Evolutionary conservation across 2,797 vertebrate species (phyloP).

Genomic region (Rhabdophis nuchalis): DNA sequence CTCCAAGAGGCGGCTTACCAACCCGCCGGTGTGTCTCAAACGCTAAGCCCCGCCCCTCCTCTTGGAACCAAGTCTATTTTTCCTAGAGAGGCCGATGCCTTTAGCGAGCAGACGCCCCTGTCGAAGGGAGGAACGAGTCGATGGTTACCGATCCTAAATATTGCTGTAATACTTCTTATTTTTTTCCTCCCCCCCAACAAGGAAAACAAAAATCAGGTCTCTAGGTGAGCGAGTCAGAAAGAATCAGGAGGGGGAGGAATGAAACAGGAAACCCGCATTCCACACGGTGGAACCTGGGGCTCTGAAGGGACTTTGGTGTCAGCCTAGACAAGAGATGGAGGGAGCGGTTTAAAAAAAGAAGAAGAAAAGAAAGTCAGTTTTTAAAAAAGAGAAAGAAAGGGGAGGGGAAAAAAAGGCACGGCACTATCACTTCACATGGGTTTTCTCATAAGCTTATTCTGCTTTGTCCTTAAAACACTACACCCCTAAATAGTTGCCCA

Average conservation of each 20-base stretch:
- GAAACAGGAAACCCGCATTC: slow-evolving; percentile 59
- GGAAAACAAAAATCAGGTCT: slow-evolving; percentile 61
- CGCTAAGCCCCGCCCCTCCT: background rate
- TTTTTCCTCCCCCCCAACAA: slow-evolving; percentile 46
- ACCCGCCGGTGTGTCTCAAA: background rate
- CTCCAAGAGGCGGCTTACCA: background rate
- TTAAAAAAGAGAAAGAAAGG: slow-evolving; percentile 54
- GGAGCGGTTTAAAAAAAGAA: slow-evolving; percentile 68
- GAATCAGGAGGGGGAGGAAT: slow-evolving; percentile 1
- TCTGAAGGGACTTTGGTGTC: slow-evolving; percentile 92
- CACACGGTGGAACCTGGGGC: slow-evolving; percentile 81
- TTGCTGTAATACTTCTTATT: slow-evolving; percentile 94
- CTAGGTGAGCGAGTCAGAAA: slow-evolving; percentile 61
- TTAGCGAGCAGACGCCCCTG: slow-evolving; percentile 25
- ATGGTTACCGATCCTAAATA: slow-evolving; percentile 82
- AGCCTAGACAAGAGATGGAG: slow-evolving; percentile 77
- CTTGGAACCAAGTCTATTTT: background rate
- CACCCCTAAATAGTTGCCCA: slow-evolving; percentile 75
- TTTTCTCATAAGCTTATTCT: slow-evolving; percentile 64
- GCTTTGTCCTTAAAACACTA: slow-evolving; percentile 72
- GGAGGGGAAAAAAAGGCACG: slow-evolving; percentile 82
- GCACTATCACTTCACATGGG: slow-evolving; percentile 84
- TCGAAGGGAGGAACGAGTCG: slow-evolving; percentile 71
- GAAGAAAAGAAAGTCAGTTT: slow-evolving; percentile 70
- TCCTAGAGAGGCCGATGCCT: background rate